Base-by-base conservation (phyloP, 2,888 invertebrate species). In the Caenorhabditis auriculariae region DNA sequence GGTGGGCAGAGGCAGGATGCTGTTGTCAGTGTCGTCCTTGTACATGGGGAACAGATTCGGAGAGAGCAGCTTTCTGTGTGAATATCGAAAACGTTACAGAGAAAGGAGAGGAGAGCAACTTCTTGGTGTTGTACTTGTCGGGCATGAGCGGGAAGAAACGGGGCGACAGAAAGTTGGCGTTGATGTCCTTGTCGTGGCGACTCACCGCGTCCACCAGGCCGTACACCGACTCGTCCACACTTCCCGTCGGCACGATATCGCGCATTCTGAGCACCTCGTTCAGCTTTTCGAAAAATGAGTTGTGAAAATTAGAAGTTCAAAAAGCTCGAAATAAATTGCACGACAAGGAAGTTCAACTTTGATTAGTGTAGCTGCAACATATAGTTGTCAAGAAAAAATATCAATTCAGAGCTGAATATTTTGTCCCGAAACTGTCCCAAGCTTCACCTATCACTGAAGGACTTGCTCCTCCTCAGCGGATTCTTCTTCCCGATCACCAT, bases 31-130 rank as follows among this genome's bases (percentile, higher is more conserved):
- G 19, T 71, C 70, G 52, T 75, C 75, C 9, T 64, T 54, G 51
- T 73, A 75, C 21, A 75, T 49, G 1, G 75, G 70, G 35, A 75
- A 66, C 27, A 75, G 35, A 52, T 65, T 60, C 4, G 75, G 75
- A 2, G 75, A 75, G 3, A 75, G 58, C 7, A 75, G 41, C 3
- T 62, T 59, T 50, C 72, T 72, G 50, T n/a, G 6, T 21, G n/a
- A 5, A 23, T 32, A 1, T 27, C 17, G 15, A 35, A 26, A 45
- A 45, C 9, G 28, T 15, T 27, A 6, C 5, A 24, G 15, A 9
- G 9, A 26, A 7, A 19, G 26, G 17, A 3, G 24, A 44, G 24
- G 7, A 5, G 28, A 60, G 54, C 4, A 19, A 65, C 65, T 50
- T 54, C 21, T 61, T 61, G 15, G 41, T 52, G 12, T 53, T 44